These are phyloP conservation scores for Sebastolobus altivelis DNA, from an alignment of 2,797 vertebrate species.

Conservation along the genomic window DNA sequence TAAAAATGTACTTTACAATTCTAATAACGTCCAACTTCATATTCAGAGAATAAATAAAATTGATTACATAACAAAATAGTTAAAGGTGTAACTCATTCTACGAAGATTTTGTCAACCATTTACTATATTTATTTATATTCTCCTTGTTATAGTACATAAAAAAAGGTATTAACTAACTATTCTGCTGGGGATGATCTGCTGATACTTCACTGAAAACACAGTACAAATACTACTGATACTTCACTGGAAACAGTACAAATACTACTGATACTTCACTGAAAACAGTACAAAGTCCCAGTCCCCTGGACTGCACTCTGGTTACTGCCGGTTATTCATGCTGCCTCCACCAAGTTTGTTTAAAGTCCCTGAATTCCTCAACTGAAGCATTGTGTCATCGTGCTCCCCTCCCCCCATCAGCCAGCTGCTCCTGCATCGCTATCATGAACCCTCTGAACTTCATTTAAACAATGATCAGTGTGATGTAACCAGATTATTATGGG, in stretches of 20 bases:
- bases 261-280: no score
- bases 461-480: conserved; percentile 17
- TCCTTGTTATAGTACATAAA: no score
- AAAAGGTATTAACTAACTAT: no score
- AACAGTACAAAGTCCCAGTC: no score
- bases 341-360: conserved; percentile 70
- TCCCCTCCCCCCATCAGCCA: conserved; percentile 49
- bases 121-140: no score
- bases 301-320: not conserved
- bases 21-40: not conserved
- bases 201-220: rapidly evolving
- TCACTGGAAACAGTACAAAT: no score
- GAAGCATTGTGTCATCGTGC: not conserved
- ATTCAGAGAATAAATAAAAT: not conserved
- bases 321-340: not conserved
- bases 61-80: no score
- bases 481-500: not conserved
- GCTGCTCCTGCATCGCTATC: conserved; percentile 31
- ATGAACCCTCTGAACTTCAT: not conserved
- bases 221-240: no score
- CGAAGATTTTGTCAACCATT: no score
- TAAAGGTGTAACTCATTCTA: not conserved
- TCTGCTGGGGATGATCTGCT: no score
- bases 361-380: conserved; percentile 58
- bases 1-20: not conserved